These are phyloP conservation scores for Thamnophis sirtalis DNA, from an alignment of 2,113 vertebrate species.

Conservation along the genomic window DNA sequence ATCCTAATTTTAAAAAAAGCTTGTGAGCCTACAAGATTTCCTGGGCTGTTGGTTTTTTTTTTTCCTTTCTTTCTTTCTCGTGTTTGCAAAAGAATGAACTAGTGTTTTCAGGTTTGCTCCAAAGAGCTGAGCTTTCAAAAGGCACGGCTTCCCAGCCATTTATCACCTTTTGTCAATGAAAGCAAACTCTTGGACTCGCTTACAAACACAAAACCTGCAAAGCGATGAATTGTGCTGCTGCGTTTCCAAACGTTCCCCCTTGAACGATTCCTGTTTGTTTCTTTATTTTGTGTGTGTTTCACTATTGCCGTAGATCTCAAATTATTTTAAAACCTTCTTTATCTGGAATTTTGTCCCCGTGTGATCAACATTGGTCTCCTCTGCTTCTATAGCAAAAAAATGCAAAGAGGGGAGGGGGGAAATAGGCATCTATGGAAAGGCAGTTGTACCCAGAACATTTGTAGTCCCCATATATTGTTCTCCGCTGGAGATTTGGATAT, in stretches of 20 bases:
- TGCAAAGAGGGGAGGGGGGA: neutral
- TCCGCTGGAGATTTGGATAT: neutral
- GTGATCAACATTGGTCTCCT: neutral
- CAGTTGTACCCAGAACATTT: neutral
- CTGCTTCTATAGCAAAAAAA: neutral
- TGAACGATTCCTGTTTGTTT: slow-evolving; percentile 16
- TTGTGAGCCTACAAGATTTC: neutral
- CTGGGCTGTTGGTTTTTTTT: too few relatives aligned
- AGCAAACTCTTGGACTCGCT: neutral
- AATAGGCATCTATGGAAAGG: slow-evolving; percentile 25
- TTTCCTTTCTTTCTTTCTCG: neutral
- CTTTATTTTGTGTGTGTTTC: neutral
- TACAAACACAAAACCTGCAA: neutral
- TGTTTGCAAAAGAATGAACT: neutral
- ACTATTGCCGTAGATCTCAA: neutral
- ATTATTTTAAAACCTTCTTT: neutral
- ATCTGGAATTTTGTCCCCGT: slow-evolving; percentile 14
- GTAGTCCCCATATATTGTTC: neutral
- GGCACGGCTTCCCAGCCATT: rapidly evolving
- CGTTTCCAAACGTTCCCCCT: neutral
- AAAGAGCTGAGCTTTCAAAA: neutral
- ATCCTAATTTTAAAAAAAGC: neutral
- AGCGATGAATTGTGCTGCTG: neutral
- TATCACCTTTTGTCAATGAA: neutral
- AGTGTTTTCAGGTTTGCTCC: neutral